These are phyloP conservation scores for Distichodus sexfasciatus DNA, from an alignment of 2,797 vertebrate genomes.

Conservation along the genomic window DNA sequence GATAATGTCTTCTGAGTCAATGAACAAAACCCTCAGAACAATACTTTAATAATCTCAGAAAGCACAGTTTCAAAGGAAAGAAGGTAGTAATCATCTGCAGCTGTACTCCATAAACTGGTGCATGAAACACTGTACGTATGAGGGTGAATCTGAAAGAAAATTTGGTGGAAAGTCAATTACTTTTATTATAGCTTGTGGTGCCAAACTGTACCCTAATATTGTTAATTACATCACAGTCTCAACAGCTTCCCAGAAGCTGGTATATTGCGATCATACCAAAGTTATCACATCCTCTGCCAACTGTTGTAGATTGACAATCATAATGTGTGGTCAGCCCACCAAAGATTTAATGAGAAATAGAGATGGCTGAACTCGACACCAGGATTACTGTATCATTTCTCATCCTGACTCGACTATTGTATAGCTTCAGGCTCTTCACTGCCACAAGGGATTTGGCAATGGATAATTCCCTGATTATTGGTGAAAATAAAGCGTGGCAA, in stretches of 20 bases:
- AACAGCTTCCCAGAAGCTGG: constrained; percentile 28
- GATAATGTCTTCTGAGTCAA: background rate
- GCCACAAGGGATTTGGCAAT: background rate
- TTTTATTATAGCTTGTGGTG: constrained; percentile 39
- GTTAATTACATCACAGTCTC: constrained; percentile 38
- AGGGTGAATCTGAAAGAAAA: background rate
- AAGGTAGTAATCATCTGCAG: background rate
- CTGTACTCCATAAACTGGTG: constrained; percentile 6
- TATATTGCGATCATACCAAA: constrained; percentile 23
- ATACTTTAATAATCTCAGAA: background rate
- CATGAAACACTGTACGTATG: background rate
- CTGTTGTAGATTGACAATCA: background rate
- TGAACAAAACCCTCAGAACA: background rate
- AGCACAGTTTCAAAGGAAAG: background rate
- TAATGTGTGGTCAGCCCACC: background rate
- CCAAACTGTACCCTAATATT: constrained; percentile 43
- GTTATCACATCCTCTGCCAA: background rate
- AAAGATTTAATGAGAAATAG: constrained; percentile 15
- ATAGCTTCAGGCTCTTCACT: background rate
- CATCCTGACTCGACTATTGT: constrained; percentile 2
- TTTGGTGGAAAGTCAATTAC: background rate
- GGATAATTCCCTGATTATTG: background rate
- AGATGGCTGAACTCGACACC: background rate
- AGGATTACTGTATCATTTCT: background rate
- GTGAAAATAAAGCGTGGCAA: background rate